These are phyloP conservation scores for Leptestheria dahalacensis DNA, from an alignment of 1,140 invertebrate species.

Conservation along the genomic window DNA sequence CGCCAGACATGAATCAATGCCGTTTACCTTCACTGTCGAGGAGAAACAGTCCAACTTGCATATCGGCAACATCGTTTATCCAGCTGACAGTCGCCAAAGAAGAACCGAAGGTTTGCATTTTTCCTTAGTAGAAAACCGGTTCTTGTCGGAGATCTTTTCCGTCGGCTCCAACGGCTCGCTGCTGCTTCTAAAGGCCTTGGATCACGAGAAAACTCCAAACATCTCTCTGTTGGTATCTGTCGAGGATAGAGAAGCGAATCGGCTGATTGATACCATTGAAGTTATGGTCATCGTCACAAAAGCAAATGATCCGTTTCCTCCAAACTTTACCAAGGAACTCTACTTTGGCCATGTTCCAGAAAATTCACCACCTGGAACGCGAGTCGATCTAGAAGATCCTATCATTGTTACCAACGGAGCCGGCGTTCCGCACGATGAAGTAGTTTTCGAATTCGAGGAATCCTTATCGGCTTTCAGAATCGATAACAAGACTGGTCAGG, in stretches of 20 bases:
- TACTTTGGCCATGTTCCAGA: conserved; percentile 63
- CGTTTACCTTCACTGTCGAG: conserved; percentile 21
- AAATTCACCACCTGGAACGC: conserved; percentile 49
- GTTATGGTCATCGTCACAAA: conserved; percentile 28
- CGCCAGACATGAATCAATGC: background rate
- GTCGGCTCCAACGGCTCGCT: conserved; percentile 39
- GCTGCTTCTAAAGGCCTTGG: conserved; percentile 50
- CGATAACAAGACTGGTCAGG: background rate
- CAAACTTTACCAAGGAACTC: conserved; percentile 42
- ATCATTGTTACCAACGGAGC: conserved; percentile 69
- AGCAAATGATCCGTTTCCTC: conserved; percentile 28
- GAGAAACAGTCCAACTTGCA: conserved; percentile 44
- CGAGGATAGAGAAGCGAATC: conserved; percentile 50
- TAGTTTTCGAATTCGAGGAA: conserved; percentile 35
- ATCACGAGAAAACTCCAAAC: conserved; percentile 32
- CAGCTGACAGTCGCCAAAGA: conserved; percentile 22
- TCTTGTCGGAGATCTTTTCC: background rate
- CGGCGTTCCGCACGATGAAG: conserved; percentile 60
- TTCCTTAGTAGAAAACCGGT: conserved; percentile 50
- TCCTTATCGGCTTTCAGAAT: conserved; percentile 30
- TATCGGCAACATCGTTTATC: conserved; percentile 7
- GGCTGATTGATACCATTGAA: conserved; percentile 30
- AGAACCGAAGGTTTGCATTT: conserved; percentile 48
- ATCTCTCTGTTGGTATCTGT: conserved; percentile 55
- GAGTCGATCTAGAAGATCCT: conserved; percentile 50